phyloP scores from a whole-genome alignment of 2,113 vertebrate genomes.

The Xenus cinereus region DNA sequence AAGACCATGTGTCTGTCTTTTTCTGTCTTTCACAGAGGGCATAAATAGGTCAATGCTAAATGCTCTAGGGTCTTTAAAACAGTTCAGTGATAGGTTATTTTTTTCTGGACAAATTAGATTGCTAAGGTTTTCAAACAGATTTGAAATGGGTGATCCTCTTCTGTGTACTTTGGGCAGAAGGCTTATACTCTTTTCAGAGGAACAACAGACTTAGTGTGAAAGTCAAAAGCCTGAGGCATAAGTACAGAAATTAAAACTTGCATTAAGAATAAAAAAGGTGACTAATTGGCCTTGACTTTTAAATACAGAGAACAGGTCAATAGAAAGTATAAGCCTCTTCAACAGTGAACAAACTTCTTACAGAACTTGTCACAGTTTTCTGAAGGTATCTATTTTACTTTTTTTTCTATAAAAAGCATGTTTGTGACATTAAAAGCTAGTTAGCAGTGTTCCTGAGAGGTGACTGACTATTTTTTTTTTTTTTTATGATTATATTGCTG shows the following conservation, averaged over 20 bases:
- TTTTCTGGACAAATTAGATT: not conserved
- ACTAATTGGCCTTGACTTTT: not conserved
- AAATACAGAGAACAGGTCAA: not conserved
- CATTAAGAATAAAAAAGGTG: not conserved
- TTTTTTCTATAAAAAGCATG: not conserved
- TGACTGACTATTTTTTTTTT: not conserved
- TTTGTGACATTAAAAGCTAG: not conserved
- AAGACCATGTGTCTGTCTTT: not conserved
- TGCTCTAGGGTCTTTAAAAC: not conserved
- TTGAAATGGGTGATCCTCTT: not conserved
- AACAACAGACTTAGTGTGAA: not conserved
- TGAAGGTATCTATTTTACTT: not conserved
- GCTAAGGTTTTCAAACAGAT: not conserved
- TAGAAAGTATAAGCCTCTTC: not conserved
- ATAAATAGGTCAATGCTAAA: not conserved
- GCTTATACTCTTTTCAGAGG: not conserved
- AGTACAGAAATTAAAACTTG: not conserved
- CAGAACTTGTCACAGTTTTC: not conserved
- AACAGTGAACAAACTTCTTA: not conserved
- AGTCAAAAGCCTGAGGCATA: not conserved
- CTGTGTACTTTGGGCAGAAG: not conserved
- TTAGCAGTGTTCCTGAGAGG: not conserved
- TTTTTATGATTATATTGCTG: not conserved
- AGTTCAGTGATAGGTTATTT: not conserved
- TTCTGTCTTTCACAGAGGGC: not conserved